Conservation (phyloP, 2,888 invertebrate genomes). For the Siphonodentalium dalli region DNA sequence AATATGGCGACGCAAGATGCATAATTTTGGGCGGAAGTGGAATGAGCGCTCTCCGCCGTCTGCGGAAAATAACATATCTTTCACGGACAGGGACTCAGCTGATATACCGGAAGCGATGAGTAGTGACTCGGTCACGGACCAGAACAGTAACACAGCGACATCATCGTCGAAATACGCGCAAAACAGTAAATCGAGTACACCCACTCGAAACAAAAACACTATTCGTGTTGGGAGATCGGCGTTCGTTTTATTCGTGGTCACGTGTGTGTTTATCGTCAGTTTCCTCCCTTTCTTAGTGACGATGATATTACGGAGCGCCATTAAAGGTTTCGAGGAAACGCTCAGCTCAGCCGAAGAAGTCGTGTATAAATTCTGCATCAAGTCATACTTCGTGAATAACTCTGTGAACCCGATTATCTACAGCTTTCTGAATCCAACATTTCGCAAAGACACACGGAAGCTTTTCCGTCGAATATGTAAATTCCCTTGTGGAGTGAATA, state of each 20-base stretch:
- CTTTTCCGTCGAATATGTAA: too few relatives aligned
- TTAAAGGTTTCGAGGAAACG: slow-evolving; percentile 46
- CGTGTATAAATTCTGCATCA: slow-evolving; percentile 52
- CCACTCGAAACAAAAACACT: too few relatives aligned
- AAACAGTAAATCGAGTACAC: too few relatives aligned
- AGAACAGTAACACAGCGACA: background rate
- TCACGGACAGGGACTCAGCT: too few relatives aligned
- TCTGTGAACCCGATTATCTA: slow-evolving; percentile 58
- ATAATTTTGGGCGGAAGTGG: slow-evolving; percentile 16
- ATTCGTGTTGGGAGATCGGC: slow-evolving; percentile 52
- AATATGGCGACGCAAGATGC: slow-evolving; percentile 47
- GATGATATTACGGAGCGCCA: slow-evolving; percentile 49
- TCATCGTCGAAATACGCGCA: background rate
- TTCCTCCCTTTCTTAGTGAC: slow-evolving; percentile 54
- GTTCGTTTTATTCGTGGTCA: slow-evolving; percentile 52
- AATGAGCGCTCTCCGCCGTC: background rate
- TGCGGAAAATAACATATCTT: too few relatives aligned
- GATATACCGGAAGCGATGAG: too few relatives aligned
- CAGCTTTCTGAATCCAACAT: slow-evolving; percentile 54
- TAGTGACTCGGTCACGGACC: too few relatives aligned
- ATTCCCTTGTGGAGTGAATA: too few relatives aligned
- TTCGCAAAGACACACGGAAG: slow-evolving; percentile 45
- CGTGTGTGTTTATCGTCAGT: slow-evolving; percentile 51
- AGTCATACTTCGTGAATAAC: slow-evolving; percentile 57
- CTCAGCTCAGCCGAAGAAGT: slow-evolving; percentile 45